Evolutionary conservation across 2,888 invertebrate species (phyloP), one percentile per base, ranked within the genome.

Genomic region (Gastrophysa polygoni): DNA sequence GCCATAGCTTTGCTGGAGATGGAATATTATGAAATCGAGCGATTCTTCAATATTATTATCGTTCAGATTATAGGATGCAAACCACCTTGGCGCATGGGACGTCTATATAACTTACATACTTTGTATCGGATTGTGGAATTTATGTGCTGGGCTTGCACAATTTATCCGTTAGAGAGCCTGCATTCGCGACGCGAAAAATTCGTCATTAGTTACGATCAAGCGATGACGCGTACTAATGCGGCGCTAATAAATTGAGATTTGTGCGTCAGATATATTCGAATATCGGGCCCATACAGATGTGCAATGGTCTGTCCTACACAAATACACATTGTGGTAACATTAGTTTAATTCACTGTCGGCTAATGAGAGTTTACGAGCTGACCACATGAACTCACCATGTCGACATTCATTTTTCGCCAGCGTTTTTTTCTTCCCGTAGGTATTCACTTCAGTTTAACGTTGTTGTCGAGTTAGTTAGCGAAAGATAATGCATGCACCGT

Each of bases 251-350:
- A 81, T 81, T 78, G 77, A 80, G 80, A 81, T 81, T 81, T 81
- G 78, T 78, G 76, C 76, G 76, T 76, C 77, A 75, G 78, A 80
- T 80, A 79, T 72, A 73, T 79, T 78, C 74, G 78, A 78, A 78
- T 79, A 80, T 79, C 74, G 80, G 76, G 20, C 44, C 38, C 38
- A 46, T 64, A 68, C 71, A 73, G 74, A 76, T 72, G 75, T 75
- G 68, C 66, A 64, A 57, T 70, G 71, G 57, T 72, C 74, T 76
- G 73, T 78, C 76, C 75, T 74, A 77, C 78, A 78, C 79, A 78
- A 80, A 80, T 79, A 80, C 78, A 77, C 80, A 76, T 80, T 79
- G 80, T 77, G 80, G 79, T 78, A 80, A 80, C 81, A 80, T 81
- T 80, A 80, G 79, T 80, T 80, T 77, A 80, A 81, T 81, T 80